These are phyloP conservation scores for Hoplostethus atlanticus DNA, from an alignment of 2,797 vertebrate species.

Conservation along the genomic window DNA sequence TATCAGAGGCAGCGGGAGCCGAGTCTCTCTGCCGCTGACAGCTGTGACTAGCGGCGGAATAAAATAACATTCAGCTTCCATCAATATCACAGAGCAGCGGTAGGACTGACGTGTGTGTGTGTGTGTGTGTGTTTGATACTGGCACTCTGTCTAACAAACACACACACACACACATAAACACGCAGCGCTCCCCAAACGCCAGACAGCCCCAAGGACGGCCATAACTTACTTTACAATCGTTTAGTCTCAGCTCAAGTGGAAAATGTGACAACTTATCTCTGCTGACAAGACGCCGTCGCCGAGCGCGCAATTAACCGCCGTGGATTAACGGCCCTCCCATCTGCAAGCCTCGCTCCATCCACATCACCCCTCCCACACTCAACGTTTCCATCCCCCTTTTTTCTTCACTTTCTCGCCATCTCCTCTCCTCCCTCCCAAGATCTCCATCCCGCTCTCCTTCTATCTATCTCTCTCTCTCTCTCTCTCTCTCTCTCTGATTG, in stretches of 20 bases:
- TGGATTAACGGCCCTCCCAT: constrained; percentile 91
- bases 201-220: constrained; percentile 97
- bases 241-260: constrained; percentile 99
- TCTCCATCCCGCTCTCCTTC: neutral
- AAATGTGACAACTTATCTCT: constrained; percentile 99
- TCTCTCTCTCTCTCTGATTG: too few species aligned
- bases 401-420: constrained; percentile 5
- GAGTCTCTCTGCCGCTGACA: constrained; percentile 86
- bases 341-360: constrained; percentile 78
- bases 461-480: too few species aligned
- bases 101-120: constrained; percentile 82
- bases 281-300: constrained; percentile 95
- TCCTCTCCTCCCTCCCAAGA: neutral
- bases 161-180: constrained; percentile 69
- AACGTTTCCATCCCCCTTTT: constrained; percentile 3
- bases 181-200: constrained; percentile 77
- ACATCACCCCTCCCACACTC: constrained; percentile 21
- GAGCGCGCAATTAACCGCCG: constrained; percentile 93
- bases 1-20: constrained; percentile 66
- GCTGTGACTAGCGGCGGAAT: constrained; percentile 95
- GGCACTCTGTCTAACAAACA: constrained; percentile 81
- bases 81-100: constrained; percentile 91
- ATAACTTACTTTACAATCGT: constrained; percentile 99
- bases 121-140: constrained; percentile 19
- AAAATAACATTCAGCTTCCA: constrained; percentile 97